Evolutionary conservation across 2,113 vertebrate genomes (phyloP), one percentile per base, ranked within the genome.

Genomic region (Phalacrocorax brasilianus): DNA sequence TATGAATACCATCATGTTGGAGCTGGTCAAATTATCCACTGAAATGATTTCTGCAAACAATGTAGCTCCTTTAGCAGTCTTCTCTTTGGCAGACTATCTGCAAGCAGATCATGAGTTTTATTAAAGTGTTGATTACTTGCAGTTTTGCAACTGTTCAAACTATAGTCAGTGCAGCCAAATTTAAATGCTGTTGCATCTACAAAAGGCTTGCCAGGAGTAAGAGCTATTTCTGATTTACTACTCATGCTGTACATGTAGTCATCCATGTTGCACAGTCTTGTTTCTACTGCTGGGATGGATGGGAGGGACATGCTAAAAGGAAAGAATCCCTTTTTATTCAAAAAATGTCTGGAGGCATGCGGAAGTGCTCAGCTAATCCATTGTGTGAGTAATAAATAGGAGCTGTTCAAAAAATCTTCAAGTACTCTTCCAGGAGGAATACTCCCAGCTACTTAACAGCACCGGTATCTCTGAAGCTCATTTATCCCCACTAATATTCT

Each of bases 401-500:
- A 86, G 32, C 61, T 24, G 24, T 72, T 95, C 52, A 75, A 78
- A 94, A 95, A 75, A 35, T 72, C 85, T 86, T 91, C 73, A 94
- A 92, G 75, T 18, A 91, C 73, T 75, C 91, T 93, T 96, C 68
- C 92, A 84, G 80, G 30, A 93, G 88, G 86, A 97, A 96, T 89
- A 89, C 44, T 91, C 86, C 67, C 91, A 96, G 88, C 88, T 92
- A 91, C 88, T 96, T 91, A 93, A 92, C 76, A 95, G 61, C 52
- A 94, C 62, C 3, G 6, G 14, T 81, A 61, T 75, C 83, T 95
- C 88, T 93, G 85, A 94, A 94, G 65, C 68, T 95, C 81, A 85
- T 96, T 95, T 95, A 93, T 94, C 61, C 77, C 66, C 61, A 75
- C 79, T 94, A 94, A 96, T 96, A 96, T 93, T 95, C 96, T 94